phyloP scores from a whole-genome alignment of 2,888 invertebrate genomes.

The Morpho achilles region DNA sequence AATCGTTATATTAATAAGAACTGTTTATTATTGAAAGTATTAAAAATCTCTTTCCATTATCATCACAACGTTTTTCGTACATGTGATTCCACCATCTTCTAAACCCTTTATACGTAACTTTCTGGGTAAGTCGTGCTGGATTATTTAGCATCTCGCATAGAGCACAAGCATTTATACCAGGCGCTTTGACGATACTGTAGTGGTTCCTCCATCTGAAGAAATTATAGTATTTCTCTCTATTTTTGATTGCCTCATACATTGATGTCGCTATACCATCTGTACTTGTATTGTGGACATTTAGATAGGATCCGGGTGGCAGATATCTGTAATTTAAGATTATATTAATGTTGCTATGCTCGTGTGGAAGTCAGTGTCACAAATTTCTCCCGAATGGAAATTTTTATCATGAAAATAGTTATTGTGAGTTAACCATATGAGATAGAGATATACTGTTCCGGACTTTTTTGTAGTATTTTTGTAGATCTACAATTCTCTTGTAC shows the following conservation, averaged over 20 bases:
- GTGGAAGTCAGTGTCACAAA: too few species aligned
- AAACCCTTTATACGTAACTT: slow-evolving; percentile 34
- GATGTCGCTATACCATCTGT: slow-evolving; percentile 38
- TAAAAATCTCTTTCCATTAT: background rate
- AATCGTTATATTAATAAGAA: too few species aligned
- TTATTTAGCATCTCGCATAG: slow-evolving; percentile 49
- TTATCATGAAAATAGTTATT: too few species aligned
- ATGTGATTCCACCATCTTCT: slow-evolving; percentile 57
- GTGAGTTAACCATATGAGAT: too few species aligned
- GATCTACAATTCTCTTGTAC: too few species aligned
- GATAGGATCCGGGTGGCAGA: slow-evolving; percentile 48
- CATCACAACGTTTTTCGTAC: slow-evolving; percentile 35
- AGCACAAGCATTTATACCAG: slow-evolving; percentile 42
- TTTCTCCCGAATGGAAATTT: too few species aligned
- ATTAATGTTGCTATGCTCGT: too few species aligned
- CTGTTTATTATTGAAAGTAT: too few species aligned
- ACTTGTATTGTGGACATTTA: slow-evolving; percentile 40
- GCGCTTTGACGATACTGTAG: slow-evolving; percentile 39
- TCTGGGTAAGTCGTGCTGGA: slow-evolving; percentile 37
- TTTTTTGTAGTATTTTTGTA: too few species aligned
- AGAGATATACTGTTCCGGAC: too few species aligned
- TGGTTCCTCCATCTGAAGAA: slow-evolving; percentile 56
- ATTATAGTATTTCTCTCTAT: slow-evolving; percentile 42
- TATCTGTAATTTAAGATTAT: slow-evolving; percentile 32
- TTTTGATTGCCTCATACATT: slow-evolving; percentile 42